Evolutionary conservation across 1,140 invertebrate genomes (phyloP).

Genomic region (Panagrolaimus sp.): DNA sequence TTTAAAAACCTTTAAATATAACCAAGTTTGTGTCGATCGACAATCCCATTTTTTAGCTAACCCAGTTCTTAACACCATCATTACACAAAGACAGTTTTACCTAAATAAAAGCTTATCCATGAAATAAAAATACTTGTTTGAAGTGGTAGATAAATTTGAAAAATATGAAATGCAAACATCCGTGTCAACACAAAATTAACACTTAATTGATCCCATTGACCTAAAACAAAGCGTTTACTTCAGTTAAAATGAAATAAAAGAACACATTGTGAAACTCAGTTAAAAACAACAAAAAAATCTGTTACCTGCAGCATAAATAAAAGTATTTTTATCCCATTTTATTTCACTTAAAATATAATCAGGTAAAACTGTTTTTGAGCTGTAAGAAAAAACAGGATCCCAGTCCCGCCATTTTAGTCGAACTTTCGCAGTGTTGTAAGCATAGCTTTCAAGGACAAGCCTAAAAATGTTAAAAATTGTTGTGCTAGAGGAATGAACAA

Average conservation of each 20-base stretch:
- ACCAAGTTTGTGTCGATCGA: too few species aligned
- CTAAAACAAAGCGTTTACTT: not conserved
- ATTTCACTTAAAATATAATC: constrained; percentile 16
- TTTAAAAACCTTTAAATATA: too few species aligned
- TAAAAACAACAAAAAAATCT: not conserved
- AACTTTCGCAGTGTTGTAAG: constrained; percentile 24
- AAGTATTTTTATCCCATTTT: constrained; percentile 12
- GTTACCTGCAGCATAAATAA: constrained; percentile 21
- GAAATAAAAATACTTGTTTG: constrained; percentile 13
- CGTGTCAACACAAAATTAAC: not conserved
- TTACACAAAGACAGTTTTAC: too few species aligned
- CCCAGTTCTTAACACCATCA: too few species aligned
- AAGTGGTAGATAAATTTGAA: constrained; percentile 16
- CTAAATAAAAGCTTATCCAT: constrained; percentile 17
- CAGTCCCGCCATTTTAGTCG: constrained; percentile 18
- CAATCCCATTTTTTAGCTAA: too few species aligned
- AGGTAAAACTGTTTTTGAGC: constrained; percentile 13
- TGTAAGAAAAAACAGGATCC: constrained; percentile 14
- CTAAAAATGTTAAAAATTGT: constrained; percentile 7
- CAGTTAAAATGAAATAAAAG: too few species aligned
- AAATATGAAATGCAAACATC: constrained; percentile 4
- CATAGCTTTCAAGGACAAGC: constrained; percentile 16
- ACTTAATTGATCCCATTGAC: not conserved
- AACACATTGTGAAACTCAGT: too few species aligned
- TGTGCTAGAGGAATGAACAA: too few species aligned